phyloP scores from a whole-genome alignment of 2,888 invertebrate genomes.

The Herminia tarsipennalis region DNA sequence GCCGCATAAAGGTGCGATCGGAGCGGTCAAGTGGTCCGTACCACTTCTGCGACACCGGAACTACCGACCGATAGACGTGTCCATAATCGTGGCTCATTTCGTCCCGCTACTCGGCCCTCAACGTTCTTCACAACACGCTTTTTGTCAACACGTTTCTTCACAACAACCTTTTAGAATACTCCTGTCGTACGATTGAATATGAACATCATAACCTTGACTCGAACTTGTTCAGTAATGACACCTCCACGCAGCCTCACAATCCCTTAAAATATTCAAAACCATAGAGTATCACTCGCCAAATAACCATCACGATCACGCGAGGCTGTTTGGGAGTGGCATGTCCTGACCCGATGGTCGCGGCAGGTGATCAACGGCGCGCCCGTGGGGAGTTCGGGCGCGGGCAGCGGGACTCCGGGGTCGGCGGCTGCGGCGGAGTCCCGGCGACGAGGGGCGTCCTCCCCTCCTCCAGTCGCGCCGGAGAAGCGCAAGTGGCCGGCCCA shows the following conservation, averaged over 20 bases:
- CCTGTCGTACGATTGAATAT: too few species aligned
- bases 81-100: too few species aligned
- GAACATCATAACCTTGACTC: too few species aligned
- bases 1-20: too few species aligned
- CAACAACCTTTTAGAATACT: too few species aligned
- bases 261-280: neutral
- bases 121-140: too few species aligned
- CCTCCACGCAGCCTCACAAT: conserved; percentile 17
- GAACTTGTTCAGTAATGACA: conserved; percentile 8
- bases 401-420: conserved; percentile 38
- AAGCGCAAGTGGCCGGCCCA: conserved; percentile 90
- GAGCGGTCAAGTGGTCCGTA: too few species aligned
- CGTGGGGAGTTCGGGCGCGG: conserved; percentile 50
- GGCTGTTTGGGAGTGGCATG: conserved; percentile 42
- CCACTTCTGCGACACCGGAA: too few species aligned
- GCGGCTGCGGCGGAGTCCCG: conserved; percentile 62
- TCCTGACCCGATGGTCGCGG: conserved; percentile 32
- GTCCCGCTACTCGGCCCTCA: too few species aligned
- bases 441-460: conserved; percentile 77
- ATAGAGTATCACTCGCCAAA: neutral
- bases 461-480: conserved; percentile 86
- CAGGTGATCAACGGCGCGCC: conserved; percentile 80
- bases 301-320: conserved; percentile 53
- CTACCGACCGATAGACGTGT: too few species aligned
- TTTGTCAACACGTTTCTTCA: too few species aligned